phyloP scores from a whole-genome alignment of 1,140 invertebrate genomes.

The Eriocheir sinensis region DNA sequence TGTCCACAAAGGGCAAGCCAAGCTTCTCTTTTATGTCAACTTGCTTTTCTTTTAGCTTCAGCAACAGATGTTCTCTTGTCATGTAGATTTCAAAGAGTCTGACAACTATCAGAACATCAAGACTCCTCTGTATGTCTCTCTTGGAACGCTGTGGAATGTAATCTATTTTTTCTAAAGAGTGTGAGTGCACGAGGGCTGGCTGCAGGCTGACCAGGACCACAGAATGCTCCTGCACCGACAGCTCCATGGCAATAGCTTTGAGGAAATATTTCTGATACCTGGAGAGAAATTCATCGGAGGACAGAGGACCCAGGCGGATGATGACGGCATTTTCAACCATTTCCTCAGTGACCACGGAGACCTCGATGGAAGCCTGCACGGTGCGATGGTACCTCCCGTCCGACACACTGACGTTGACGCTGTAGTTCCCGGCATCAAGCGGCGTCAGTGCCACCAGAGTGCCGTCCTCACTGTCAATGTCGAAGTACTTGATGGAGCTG shows the following conservation, averaged over 20 bases:
- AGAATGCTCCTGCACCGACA: conserved; percentile 80
- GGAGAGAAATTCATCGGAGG: conserved; percentile 92
- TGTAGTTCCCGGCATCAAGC: conserved; percentile 93
- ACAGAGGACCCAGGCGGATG: conserved; percentile 86
- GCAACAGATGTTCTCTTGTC: conserved; percentile 85
- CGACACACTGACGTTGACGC: conserved; percentile 85
- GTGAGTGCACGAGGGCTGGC: conserved; percentile 86
- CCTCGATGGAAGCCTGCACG: conserved; percentile 89
- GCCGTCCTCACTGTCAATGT: conserved; percentile 91
- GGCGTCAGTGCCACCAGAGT: conserved; percentile 90
- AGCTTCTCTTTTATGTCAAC: conserved; percentile 89
- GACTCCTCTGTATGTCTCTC: conserved; percentile 83
- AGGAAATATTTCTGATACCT: conserved; percentile 93
- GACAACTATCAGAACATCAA: conserved; percentile 94
- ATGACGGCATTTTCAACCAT: conserved; percentile 93
- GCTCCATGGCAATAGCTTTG: conserved; percentile 87
- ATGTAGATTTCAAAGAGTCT: conserved; percentile 85
- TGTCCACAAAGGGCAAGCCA: conserved; percentile 88
- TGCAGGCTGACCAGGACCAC: conserved; percentile 88
- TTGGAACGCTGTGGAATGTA: conserved; percentile 82
- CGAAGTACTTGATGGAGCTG: conserved; percentile 87
- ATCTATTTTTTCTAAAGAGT: conserved; percentile 55
- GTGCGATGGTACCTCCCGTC: conserved; percentile 84
- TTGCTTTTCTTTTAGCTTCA: conserved; percentile 87
- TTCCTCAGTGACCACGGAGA: conserved; percentile 90